phyloP scores from a whole-genome alignment of 1,140 invertebrate genomes.

The Pogonomyrmex californicus region DNA sequence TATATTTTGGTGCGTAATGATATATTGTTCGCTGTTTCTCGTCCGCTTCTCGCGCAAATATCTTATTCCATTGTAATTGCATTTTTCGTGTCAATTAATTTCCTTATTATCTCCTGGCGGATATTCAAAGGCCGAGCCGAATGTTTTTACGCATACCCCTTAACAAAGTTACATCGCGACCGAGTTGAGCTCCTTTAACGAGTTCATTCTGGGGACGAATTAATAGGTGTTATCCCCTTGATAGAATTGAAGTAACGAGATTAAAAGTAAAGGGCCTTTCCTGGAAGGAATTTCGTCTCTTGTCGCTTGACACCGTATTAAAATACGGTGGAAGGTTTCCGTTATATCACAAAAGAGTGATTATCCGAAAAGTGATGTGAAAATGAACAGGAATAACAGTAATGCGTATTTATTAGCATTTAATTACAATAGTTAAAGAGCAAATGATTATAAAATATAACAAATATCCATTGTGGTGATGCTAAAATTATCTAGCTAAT shows the following conservation, averaged over 20 bases:
- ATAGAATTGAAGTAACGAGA: slow-evolving; percentile 78
- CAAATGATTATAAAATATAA: background rate
- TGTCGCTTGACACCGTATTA: slow-evolving; percentile 67
- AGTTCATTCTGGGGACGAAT: slow-evolving; percentile 76
- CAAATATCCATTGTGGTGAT: background rate
- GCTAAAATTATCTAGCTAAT: background rate
- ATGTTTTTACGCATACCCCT: slow-evolving; percentile 68
- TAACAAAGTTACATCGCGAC: slow-evolving; percentile 73
- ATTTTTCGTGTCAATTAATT: slow-evolving; percentile 50
- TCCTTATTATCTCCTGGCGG: slow-evolving; percentile 54
- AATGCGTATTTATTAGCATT: slow-evolving; percentile 35
- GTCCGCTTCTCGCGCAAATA: slow-evolving; percentile 15
- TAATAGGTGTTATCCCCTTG: slow-evolving; percentile 78
- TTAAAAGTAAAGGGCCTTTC: slow-evolving; percentile 75
- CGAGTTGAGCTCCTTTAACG: slow-evolving; percentile 75
- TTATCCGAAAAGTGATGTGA: slow-evolving; percentile 70
- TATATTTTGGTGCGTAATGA: background rate
- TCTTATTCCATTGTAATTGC: slow-evolving; percentile 41
- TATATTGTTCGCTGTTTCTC: background rate
- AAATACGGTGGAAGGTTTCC: slow-evolving; percentile 63
- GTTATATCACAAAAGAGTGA: slow-evolving; percentile 67
- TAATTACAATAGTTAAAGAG: background rate
- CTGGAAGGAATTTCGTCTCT: slow-evolving; percentile 72
- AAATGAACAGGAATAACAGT: slow-evolving; percentile 62
- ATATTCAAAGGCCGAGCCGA: slow-evolving; percentile 59